Evolutionary conservation across 2,797 vertebrate genomes (phyloP), one percentile per base, ranked within the genome.

Genomic region (Poeciliopsis gracilis): DNA sequence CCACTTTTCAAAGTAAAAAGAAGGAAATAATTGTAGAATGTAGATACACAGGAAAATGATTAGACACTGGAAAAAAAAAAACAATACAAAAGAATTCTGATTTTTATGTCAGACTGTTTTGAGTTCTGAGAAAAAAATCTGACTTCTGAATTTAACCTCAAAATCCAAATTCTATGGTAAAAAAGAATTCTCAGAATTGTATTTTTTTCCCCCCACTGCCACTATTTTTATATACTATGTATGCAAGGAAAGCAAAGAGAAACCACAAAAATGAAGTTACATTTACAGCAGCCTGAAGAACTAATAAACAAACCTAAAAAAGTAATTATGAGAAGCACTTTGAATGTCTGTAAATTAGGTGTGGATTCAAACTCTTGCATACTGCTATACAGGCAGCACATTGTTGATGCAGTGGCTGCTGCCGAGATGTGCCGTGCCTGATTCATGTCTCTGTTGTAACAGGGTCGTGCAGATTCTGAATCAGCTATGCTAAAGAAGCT

Each of bases 401-500:
- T 33, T 77, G 84, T 86, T 84, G 87, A 83, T 77, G 61, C 72
- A 10, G 47, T 88, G 89, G 89, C 86, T 82, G 77, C 57, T 73
- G 86, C 90, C 82, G 88, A 92, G 87, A 87, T 82, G 83, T 78
- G 55, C 78, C 82, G 86, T 80, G 78, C 73, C 51, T 91, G 90
- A 93, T 93, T 89, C 90, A 91, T 88, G 87, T 91, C 88, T 93
- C 86, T 88, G 86, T 88, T 90, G 84, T 87, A 84, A 88, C 86
- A 90, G 90, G 87, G 86, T 91, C 87, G 89, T 93, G 91, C 90
- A 93, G 89, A 93, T 93, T 90, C 85, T 90, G 85, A 90, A 92
- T 93, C 89, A 87, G 85, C 84, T 88, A 86, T 86, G 88, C 83
- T 83, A 86, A 86, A 87, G 88, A 87, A 92, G 87, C 88, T 93